Evolutionary conservation across 2,113 vertebrate genomes (phyloP).

Genomic region (Engystomops pustulosus): DNA sequence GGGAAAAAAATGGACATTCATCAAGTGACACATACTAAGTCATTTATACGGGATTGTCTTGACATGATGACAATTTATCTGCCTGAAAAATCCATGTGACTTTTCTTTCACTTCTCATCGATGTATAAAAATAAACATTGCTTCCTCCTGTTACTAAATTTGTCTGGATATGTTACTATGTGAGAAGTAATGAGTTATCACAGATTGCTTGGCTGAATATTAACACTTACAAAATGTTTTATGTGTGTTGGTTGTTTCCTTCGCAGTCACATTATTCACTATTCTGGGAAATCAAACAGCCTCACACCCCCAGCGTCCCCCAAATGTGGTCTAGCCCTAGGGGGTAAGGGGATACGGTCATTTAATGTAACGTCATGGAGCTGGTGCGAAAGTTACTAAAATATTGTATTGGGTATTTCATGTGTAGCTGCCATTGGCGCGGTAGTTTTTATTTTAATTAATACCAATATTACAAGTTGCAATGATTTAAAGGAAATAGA

Average conservation of each 20-base stretch:
- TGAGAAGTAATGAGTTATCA: not conserved
- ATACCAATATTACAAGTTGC: too few species aligned
- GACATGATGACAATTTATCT: too few species aligned
- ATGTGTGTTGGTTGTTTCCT: not conserved
- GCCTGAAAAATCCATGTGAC: not conserved
- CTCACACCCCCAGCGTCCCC: too few species aligned
- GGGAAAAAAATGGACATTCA: too few species aligned
- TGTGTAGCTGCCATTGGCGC: too few species aligned
- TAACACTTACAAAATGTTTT: not conserved
- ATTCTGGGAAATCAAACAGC: not conserved
- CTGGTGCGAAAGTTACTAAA: too few species aligned
- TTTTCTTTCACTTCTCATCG: constrained; percentile 13
- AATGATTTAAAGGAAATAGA: too few species aligned
- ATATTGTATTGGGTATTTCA: too few species aligned
- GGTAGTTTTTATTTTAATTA: too few species aligned
- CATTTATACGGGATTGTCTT: not conserved
- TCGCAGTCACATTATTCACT: not conserved
- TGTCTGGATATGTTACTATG: not conserved
- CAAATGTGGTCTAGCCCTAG: too few species aligned
- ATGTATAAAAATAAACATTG: not conserved
- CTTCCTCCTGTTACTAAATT: constrained; percentile 16
- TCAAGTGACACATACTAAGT: not conserved
- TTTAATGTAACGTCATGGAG: too few species aligned
- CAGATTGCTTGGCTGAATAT: not conserved
- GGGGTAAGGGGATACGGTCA: too few species aligned